These are phyloP conservation scores for Spisula solida DNA, from an alignment of 2,888 invertebrate genomes.

Conservation along the genomic window DNA sequence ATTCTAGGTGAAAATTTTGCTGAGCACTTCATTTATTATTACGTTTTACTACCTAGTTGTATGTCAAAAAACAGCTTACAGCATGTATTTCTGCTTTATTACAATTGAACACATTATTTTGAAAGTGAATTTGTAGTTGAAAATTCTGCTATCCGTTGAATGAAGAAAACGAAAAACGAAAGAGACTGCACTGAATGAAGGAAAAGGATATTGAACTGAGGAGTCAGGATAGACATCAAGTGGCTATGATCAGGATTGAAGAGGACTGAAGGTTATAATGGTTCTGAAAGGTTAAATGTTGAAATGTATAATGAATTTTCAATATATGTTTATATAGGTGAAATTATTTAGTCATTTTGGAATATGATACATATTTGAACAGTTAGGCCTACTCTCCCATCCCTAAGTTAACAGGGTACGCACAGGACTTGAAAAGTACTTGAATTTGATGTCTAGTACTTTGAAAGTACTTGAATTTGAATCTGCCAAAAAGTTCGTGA, in stretches of 20 bases:
- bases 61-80: not conserved
- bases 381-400: no score
- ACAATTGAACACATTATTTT: not conserved
- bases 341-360: not conserved
- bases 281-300: not conserved
- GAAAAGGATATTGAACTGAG: not conserved
- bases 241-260: not conserved
- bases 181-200: not conserved
- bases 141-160: not conserved
- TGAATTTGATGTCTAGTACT: no score
- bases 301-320: not conserved
- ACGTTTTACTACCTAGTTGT: not conserved
- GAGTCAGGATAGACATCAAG: not conserved
- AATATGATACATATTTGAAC: not conserved
- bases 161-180: not conserved
- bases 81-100: not conserved
- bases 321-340: not conserved
- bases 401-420: no score
- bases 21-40: not conserved
- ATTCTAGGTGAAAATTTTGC: not conserved
- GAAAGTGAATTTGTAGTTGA: slow-evolving; percentile 2
- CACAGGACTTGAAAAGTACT: no score
- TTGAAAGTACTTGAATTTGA: no score
- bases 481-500: no score
- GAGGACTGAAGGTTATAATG: not conserved